These are phyloP conservation scores for Amphilophus citrinellus DNA, from an alignment of 2,113 vertebrate genomes.

Conservation along the genomic window DNA sequence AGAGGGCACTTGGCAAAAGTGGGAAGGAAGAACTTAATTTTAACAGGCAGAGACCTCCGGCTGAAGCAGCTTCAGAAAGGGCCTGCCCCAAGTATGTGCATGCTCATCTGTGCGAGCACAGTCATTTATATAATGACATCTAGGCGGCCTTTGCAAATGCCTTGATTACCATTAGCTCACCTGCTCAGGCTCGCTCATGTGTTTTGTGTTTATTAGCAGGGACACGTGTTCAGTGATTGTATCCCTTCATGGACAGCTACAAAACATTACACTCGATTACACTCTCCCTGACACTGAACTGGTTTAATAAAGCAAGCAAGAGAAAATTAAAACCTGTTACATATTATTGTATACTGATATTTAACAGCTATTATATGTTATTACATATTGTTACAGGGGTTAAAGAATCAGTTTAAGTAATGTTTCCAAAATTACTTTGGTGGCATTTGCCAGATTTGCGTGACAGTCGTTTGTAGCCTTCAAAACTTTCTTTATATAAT, in stretches of 20 bases:
- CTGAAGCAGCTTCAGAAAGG: background rate
- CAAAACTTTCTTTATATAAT: background rate
- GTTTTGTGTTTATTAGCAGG: background rate
- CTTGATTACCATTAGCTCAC: background rate
- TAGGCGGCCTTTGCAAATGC: background rate
- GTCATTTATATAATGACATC: background rate
- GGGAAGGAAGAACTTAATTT: background rate
- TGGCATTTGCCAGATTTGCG: background rate
- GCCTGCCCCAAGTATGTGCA: background rate
- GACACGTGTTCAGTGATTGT: background rate
- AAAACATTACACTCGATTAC: background rate
- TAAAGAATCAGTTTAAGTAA: background rate
- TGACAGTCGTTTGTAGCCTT: background rate
- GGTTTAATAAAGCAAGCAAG: background rate
- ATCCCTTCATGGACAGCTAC: background rate
- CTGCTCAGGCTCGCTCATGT: background rate
- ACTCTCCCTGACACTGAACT: background rate
- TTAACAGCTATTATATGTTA: background rate
- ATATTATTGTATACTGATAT: background rate
- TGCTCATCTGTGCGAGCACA: background rate
- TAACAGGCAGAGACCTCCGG: background rate
- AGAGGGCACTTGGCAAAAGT: background rate
- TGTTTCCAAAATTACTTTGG: background rate
- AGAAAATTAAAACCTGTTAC: background rate
- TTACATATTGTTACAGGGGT: background rate